phyloP scores from a whole-genome alignment of 2,888 invertebrate genomes.

The Clitarchus hookeri region DNA sequence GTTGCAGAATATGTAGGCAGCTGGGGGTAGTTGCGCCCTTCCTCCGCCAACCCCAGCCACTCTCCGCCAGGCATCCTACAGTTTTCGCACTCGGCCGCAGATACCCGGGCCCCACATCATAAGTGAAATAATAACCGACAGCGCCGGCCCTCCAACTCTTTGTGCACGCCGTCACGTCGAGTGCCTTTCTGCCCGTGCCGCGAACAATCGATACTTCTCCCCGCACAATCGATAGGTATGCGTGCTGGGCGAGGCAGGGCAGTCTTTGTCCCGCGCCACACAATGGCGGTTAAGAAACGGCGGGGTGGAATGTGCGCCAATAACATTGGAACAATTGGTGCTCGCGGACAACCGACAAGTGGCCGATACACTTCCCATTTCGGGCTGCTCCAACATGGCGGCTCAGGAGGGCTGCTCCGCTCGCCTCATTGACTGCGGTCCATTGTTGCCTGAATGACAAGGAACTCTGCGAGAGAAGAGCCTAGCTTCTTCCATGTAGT shows the following conservation, averaged over 20 bases:
- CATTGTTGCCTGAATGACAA: neutral
- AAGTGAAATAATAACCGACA: conserved; percentile 19
- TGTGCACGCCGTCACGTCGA: neutral
- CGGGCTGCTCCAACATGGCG: neutral
- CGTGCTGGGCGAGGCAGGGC: neutral
- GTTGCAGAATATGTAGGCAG: too few species aligned
- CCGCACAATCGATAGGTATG: conserved; percentile 19
- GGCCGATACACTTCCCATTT: conserved; percentile 3
- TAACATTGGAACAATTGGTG: neutral
- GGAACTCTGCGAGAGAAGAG: too few species aligned
- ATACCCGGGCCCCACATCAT: neutral
- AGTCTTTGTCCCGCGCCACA: conserved; percentile 6
- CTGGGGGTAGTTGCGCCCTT: conserved; percentile 6
- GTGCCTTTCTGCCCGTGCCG: conserved; percentile 21
- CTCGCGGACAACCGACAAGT: conserved; percentile 8
- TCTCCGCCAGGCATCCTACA: neutral
- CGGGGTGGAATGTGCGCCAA: conserved; percentile 8
- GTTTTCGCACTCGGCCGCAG: neutral
- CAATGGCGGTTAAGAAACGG: conserved; percentile 9
- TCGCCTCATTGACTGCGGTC: neutral
- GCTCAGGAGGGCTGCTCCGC: neutral
- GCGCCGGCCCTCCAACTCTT: conserved; percentile 3
- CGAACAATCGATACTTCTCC: conserved; percentile 22
- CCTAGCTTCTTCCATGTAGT: too few species aligned
- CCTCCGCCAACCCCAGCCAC: neutral